Evolutionary conservation across 2,797 vertebrate species (phyloP).

Genomic region (Pipistrellus nathusii): DNA sequence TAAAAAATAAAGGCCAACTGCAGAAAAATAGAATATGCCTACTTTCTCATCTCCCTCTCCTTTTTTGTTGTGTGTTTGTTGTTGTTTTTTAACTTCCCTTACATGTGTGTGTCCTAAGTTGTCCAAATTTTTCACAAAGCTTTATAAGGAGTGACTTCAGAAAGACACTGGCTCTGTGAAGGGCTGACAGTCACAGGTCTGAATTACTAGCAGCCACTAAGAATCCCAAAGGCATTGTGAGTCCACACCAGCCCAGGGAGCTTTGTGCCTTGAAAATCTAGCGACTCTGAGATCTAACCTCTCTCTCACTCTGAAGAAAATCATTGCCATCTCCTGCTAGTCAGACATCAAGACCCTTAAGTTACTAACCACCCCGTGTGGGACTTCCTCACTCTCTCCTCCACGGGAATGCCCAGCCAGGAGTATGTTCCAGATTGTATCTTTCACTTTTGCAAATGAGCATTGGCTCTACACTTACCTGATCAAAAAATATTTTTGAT

Average conservation of each 20-base stretch:
- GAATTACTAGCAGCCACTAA: conserved; percentile 61
- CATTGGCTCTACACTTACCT: background rate
- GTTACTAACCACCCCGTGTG: background rate
- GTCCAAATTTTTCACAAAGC: conserved; percentile 61
- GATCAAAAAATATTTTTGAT: background rate
- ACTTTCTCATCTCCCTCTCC: conserved; percentile 32
- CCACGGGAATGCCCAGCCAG: background rate
- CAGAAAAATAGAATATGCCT: conserved; percentile 70
- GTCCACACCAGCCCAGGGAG: background rate
- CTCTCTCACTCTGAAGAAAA: conserved; percentile 19
- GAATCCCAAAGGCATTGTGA: conserved; percentile 53
- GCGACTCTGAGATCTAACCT: conserved; percentile 49
- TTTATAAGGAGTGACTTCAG: conserved; percentile 66
- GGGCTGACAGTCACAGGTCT: conserved; percentile 37
- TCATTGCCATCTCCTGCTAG: background rate
- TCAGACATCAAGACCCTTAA: conserved; percentile 55
- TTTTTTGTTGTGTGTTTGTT: background rate
- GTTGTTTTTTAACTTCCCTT: background rate
- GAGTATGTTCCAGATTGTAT: background rate
- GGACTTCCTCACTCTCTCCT: background rate
- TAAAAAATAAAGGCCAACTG: conserved; percentile 76
- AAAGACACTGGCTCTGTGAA: conserved; percentile 48
- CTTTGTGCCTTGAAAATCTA: background rate
- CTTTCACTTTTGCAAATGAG: conserved; percentile 62
- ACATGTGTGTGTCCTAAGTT: conserved; percentile 45